Conservation (phyloP, 53 echinoderm and acorn worm species). For the Pentamera pediparva region DNA sequence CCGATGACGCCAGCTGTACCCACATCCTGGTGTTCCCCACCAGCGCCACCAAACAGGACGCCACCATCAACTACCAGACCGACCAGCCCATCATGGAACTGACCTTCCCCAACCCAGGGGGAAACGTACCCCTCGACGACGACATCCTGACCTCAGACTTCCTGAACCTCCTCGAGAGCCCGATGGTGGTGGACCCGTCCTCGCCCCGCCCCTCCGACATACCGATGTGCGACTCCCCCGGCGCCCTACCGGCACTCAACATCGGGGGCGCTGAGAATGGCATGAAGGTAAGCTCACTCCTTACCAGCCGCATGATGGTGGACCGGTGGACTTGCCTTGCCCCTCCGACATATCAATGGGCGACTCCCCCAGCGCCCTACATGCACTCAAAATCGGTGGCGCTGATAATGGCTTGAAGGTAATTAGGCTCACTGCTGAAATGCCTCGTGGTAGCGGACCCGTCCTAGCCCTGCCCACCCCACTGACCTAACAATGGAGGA, state of each 20-base stretch:
- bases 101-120: conserved; percentile 43
- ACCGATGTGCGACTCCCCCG: conserved; percentile 8
- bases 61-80: conserved; percentile 4
- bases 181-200: background rate
- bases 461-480: too few species aligned
- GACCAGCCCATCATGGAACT: conserved; percentile 31
- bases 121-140: conserved; percentile 41
- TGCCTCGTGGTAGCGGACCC: too few species aligned
- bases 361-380: too few species aligned
- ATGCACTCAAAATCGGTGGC: too few species aligned
- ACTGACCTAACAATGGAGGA: too few species aligned
- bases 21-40: conserved; percentile 98
- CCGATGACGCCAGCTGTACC: conserved; percentile 89
- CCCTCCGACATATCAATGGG: too few species aligned
- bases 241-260: background rate
- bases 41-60: conserved; percentile 83
- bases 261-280: conserved; percentile 1
- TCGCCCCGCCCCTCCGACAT: background rate
- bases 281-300: conserved; percentile 19
- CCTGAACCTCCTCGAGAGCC: background rate
- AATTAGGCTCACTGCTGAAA: too few species aligned
- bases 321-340: too few species aligned
- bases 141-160: conserved; percentile 31
- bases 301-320: too few species aligned
- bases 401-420: too few species aligned